Conservation (phyloP, 1,140 invertebrate genomes). For the Diuraphis noxia region DNA sequence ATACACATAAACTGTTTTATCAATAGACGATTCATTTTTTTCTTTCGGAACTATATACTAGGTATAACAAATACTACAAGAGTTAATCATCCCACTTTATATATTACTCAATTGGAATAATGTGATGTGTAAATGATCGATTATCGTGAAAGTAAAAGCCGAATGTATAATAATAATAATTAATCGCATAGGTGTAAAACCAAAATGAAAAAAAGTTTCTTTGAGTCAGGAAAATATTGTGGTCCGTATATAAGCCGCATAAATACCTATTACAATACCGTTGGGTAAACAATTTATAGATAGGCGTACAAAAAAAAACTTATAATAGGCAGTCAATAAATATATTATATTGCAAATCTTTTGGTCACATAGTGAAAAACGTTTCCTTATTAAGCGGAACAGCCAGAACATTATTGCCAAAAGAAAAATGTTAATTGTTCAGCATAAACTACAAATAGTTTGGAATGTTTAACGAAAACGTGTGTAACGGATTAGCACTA, state of each 20-base stretch:
- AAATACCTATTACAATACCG: not conserved
- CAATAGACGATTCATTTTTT: conserved; percentile 8
- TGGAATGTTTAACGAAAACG: conserved; percentile 8
- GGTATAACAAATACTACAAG: not conserved
- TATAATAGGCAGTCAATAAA: not conserved
- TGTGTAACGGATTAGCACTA: conserved; percentile 22
- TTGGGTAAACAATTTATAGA: not conserved
- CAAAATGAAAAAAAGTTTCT: not conserved
- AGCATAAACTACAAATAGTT: not conserved
- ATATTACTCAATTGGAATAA: not conserved
- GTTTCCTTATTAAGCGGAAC: conserved; percentile 30
- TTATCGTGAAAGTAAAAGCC: conserved; percentile 42
- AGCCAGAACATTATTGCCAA: not conserved
- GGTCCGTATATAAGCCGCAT: not conserved
- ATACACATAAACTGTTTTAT: conserved; percentile 14
- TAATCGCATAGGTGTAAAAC: not conserved
- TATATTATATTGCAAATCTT: not conserved
- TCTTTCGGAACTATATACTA: not conserved
- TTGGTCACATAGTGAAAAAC: not conserved
- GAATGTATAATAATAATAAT: not conserved
- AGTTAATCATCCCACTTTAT: not conserved
- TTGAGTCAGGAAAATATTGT: not conserved
- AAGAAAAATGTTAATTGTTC: conserved; percentile 34
- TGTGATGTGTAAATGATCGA: conserved; percentile 31
- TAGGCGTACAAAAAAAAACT: not conserved